Evolutionary conservation across 2,888 invertebrate species (phyloP).

Genomic region (Pheosia tremula): DNA sequence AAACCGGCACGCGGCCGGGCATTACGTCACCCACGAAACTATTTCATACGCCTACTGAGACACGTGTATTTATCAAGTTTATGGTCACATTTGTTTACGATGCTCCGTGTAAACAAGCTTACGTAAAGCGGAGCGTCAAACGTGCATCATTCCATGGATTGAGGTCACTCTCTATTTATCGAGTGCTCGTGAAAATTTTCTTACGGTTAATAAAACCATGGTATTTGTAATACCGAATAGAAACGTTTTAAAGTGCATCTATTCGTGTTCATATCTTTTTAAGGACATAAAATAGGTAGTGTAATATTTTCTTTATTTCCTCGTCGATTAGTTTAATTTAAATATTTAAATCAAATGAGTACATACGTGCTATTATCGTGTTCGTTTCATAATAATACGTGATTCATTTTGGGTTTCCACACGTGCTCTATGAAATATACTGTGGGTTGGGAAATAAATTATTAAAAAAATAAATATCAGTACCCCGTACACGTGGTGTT

Average conservation of each 20-base stretch:
- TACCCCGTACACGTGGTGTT: neutral
- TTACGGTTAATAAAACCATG: slow-evolving; percentile 27
- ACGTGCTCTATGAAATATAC: neutral
- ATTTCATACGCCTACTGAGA: slow-evolving; percentile 30
- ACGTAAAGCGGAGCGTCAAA: slow-evolving; percentile 33
- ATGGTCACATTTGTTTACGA: slow-evolving; percentile 54
- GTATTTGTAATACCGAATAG: slow-evolving; percentile 8
- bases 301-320: neutral
- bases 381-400: slow-evolving; percentile 3
- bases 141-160: slow-evolving; percentile 22
- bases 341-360: neutral
- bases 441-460: neutral
- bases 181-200: slow-evolving; percentile 29
- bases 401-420: neutral
- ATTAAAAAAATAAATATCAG: neutral
- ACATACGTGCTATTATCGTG: slow-evolving; percentile 6
- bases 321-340: neutral
- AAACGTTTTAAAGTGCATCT: slow-evolving; percentile 6
- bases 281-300: neutral
- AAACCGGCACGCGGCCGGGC: slow-evolving; percentile 10
- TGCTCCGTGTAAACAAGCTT: slow-evolving; percentile 37
- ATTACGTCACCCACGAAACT: slow-evolving; percentile 27
- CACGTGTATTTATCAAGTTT: slow-evolving; percentile 47
- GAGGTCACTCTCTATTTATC: slow-evolving; percentile 43
- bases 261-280: neutral